A percentile compares a stretch with the other conserved stretches of the same genome.
Conservation (phyloP, 2,113 vertebrate species). For the Orycteropus afer region DNA sequence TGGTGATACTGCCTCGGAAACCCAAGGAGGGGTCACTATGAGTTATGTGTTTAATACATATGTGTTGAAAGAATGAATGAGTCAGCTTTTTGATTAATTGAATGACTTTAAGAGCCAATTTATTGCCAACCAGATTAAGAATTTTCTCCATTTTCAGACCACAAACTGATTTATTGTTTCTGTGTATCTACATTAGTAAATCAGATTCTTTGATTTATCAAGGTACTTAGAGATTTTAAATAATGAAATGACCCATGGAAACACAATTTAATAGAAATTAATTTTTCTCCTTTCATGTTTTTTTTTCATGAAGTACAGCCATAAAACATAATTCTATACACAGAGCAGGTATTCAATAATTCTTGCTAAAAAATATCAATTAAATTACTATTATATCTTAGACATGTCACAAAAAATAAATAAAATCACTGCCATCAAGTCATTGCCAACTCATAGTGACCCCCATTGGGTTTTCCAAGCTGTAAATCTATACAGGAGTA, state of each 20-base stretch:
- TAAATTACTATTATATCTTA: slow-evolving; percentile 40
- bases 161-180: not conserved
- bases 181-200: not conserved
- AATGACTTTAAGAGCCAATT: not conserved
- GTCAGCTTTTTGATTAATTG: not conserved
- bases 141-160: not conserved
- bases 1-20: too few species aligned
- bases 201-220: not conserved
- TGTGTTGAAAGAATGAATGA: not conserved
- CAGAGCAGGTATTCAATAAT: not conserved
- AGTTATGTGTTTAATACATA: not conserved
- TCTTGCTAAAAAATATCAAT: not conserved
- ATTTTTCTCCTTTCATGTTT: not conserved
- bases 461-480: too few species aligned
- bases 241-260: not conserved
- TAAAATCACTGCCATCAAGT: too few species aligned
- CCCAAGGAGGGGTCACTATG: too few species aligned
- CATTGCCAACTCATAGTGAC: too few species aligned
- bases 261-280: not conserved
- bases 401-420: too few species aligned
- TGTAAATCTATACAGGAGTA: too few species aligned
- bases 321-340: slow-evolving; percentile 22
- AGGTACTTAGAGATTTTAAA: not conserved
- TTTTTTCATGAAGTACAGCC: not conserved
- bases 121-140: slow-evolving; percentile 1